These are phyloP conservation scores for Spinus pinus DNA, from an alignment of 2,797 vertebrate genomes.

Conservation along the genomic window DNA sequence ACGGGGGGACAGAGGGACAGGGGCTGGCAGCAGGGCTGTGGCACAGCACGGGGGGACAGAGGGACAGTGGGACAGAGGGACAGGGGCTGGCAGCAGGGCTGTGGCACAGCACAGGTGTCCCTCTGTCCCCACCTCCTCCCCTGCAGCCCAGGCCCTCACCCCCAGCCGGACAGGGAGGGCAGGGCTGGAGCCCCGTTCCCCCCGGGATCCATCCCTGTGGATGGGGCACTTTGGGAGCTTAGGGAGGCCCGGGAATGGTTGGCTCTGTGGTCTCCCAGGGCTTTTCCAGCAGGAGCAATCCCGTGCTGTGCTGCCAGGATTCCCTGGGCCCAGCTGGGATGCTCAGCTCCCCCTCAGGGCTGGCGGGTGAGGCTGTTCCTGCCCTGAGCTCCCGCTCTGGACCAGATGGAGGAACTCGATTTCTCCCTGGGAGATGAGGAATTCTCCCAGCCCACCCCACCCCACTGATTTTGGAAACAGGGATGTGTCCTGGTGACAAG, in stretches of 20 bases:
- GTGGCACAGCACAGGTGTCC: too few relatives aligned
- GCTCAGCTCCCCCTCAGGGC: not conserved
- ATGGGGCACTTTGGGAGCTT: not conserved
- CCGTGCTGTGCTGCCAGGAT: not conserved
- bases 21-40: too few relatives aligned
- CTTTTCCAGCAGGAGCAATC: not conserved
- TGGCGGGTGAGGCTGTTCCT: not conserved
- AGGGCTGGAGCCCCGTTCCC: not conserved
- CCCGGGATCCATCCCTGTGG: not conserved
- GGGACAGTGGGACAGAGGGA: not conserved
- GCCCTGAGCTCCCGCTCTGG: not conserved
- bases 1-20: too few relatives aligned
- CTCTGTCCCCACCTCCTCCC: not conserved
- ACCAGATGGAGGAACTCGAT: too few relatives aligned
- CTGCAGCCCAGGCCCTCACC: too few relatives aligned
- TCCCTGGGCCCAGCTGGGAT: not conserved
- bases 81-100: too few relatives aligned
- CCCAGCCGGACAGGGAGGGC: not conserved
- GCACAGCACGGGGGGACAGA: not conserved
- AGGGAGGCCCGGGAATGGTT: not conserved
- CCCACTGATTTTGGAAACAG: accelerated
- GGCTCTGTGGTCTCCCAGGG: accelerated
- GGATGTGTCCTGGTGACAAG: accelerated
- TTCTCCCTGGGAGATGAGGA: not conserved
- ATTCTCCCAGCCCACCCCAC: not conserved